Base-by-base conservation (phyloP, 1,140 invertebrate genomes). In the Ditylenchus dipsaci region DNA sequence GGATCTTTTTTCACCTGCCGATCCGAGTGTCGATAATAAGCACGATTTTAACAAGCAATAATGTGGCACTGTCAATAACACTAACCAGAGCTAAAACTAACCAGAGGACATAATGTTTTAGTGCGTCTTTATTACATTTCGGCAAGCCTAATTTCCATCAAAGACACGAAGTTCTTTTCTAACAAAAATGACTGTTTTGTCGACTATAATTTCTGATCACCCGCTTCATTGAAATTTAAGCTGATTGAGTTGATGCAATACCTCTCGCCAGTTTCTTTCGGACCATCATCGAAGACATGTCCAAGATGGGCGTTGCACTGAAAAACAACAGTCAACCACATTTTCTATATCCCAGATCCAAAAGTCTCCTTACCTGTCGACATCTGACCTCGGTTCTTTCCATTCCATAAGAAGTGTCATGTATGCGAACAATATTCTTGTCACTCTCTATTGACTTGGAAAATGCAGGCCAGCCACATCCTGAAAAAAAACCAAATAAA, bases 271-370 rank as follows among this genome's bases (percentile, higher is more conserved):
- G 91, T 94, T 42, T 93, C 92, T 74, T 90, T 89, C 3, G 94
- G 93, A 72, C 94, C 95, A 84, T 97, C 95, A 81, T 95, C 91
- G 85, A 98, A 98, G 42, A 97, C 91, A 84, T 98, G 95, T n/a
- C 95, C 95, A 77, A 97, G 87, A 86, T 97, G 95, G 66, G 93
- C 89, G 65, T 88, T 88, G 86, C 95, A 98, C 79, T 91, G 9
- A 81, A 77, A 26, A 76, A 62, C 29, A 63, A 62, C 1, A 26
- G 63, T 19, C 3, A 33, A 61, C 21, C n/a, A 11, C 57, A 63
- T 38, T 57, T 68, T 68, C 69, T 1, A 70, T 61, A 7, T 61
- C 27, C 3, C 19, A 7, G 23, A 63, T 19, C 13, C 1, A 53
- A 21, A 59, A 27, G n/a, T 19, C 45, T 13, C 27, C 57, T 60